Evolutionary conservation across 2,113 vertebrate species (phyloP).

Genomic region (Hipposideros armiger): DNA sequence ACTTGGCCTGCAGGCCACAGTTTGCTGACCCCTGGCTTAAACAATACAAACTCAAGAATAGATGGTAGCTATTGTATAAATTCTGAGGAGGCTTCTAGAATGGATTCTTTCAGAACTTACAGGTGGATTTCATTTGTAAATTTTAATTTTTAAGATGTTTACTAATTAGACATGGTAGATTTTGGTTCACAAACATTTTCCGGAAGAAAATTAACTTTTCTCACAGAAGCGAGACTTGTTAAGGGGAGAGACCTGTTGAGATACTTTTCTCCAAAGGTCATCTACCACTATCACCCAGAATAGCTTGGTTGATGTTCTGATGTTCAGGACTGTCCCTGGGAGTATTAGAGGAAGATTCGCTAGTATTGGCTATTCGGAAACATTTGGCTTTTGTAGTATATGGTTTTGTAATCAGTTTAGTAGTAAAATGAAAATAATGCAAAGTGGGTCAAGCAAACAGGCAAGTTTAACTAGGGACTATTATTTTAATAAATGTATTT

Average conservation of each 20-base stretch:
- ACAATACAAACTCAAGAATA: background rate
- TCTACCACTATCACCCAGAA: background rate
- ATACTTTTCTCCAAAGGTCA: background rate
- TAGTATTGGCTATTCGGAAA: background rate
- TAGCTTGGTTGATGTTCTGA: background rate
- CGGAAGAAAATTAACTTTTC: background rate
- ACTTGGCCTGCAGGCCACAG: background rate
- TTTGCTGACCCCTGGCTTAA: background rate
- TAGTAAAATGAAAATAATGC: background rate
- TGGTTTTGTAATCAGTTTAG: background rate
- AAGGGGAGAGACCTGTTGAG: background rate
- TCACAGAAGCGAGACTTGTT: background rate
- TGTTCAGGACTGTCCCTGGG: background rate
- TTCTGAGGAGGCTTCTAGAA: background rate
- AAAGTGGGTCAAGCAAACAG: background rate
- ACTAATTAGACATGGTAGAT: background rate
- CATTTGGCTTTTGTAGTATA: background rate
- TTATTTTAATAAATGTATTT: background rate
- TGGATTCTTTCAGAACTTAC: background rate
- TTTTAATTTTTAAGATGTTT: background rate
- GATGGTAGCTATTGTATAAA: background rate
- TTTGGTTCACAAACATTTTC: slow-evolving; percentile 10
- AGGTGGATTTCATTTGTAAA: background rate
- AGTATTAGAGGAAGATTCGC: background rate
- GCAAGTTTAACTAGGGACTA: background rate